Base-by-base conservation (phyloP, 2,888 invertebrate species). In the Polydrusus pterygomalis region DNA sequence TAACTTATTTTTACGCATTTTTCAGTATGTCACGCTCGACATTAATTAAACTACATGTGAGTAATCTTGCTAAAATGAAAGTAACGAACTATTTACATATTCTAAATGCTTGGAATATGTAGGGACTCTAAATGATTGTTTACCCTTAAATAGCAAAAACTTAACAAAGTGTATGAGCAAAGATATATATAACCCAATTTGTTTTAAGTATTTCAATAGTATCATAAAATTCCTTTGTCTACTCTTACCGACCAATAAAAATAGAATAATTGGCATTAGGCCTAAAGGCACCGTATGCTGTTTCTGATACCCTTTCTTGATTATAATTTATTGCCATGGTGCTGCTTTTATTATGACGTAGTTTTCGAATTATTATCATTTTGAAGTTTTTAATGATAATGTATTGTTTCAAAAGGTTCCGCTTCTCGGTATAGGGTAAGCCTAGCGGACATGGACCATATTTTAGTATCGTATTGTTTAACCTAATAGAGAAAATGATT, bases 301-400 rank as follows among this genome's bases (percentile, higher is more conserved):
- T 75, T 82, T 78, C 68, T 62, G 51, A 62, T 69, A 63, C 49
- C 72, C 80, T 75, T 70, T 74, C 82, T 84, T 84, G 84, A 84
- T 84, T 84, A 83, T 81, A 82, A 84, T 84, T 84, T 84, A 84
- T 83, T 78, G 77, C 80, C 76, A 79, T 78, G 80, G 62, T 78
- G 77, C 72, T 74, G 70, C 77, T 77, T 78, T 81, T 80, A 65
- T 69, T 74, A 62, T 63, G 62, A 40, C 17, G 51, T 67, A 67
- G 47, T 65, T 62, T 54, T 25, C 58, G 38, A 60, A 68, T 67
- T 40, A 62, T 60, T 73, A 63, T 60, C 47, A 49, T 58, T 49
- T 18, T 38, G 20, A 38, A 56, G 34, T 73, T 67, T 67, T 73
- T 60, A 34, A 49, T 51, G 47, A 10, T 70, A 49, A 47, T n/a